Evolutionary conservation across 1,140 invertebrate species (phyloP).

Genomic region (Procambarus clarkii): DNA sequence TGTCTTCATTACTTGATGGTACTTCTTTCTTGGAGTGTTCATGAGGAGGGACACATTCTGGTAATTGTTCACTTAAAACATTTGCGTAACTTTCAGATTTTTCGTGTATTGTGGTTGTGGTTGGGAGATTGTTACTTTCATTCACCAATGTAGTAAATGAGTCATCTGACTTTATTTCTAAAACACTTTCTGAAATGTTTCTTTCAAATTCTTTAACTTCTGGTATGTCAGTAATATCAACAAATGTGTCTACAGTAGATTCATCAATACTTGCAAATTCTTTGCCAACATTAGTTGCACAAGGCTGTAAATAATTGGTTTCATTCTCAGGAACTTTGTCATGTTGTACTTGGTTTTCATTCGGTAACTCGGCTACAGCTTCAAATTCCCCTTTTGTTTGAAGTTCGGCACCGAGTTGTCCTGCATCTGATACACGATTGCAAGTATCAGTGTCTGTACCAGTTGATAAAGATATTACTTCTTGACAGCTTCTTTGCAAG

Average conservation of each 20-base stretch:
- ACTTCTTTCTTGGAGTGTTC: neutral
- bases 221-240: neutral
- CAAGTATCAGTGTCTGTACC: neutral
- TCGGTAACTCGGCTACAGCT: neutral
- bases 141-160: neutral
- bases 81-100: neutral
- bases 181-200: neutral
- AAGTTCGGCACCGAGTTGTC: neutral
- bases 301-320: neutral
- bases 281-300: neutral
- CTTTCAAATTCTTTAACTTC: neutral
- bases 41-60: neutral
- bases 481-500: neutral
- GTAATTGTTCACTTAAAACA: neutral
- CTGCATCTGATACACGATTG: neutral
- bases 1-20: slow-evolving; percentile 15
- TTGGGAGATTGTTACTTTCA: neutral
- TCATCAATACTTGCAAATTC: slow-evolving; percentile 4
- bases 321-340: neutral
- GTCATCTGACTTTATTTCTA: neutral
- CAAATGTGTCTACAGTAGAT: neutral
- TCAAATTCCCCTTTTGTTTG: neutral
- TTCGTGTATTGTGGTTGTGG: neutral
- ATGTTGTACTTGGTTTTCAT: neutral
- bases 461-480: neutral